Base-by-base conservation (phyloP, 2,113 vertebrate genomes). In the Lasiurus borealis region DNA sequence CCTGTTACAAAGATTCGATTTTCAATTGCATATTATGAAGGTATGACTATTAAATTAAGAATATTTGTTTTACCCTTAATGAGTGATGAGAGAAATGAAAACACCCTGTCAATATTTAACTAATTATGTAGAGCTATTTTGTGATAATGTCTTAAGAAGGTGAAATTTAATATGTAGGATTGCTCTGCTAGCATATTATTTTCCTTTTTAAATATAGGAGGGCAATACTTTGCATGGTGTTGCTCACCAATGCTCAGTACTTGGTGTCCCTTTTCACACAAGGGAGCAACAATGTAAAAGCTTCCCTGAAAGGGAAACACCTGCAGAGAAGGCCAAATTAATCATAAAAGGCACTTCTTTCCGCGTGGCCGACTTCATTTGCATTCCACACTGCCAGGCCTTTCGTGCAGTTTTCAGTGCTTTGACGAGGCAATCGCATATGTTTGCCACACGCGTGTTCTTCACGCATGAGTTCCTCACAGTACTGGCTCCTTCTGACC, bases 21-120 rank as follows among this genome's bases (percentile, higher is more conserved):
- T 95, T 97, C 31, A 87, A 7, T 36, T 93, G 27, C 7, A 94
- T 83, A 83, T 82, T 97, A 93, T 34, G 86, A 96, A 94, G 48
- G 34, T 62, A 66, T n/a, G 57, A 36, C 12, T 36, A 44, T 84
- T 40, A 6, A 93, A 81, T 21, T 92, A 96, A 73, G 82, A 82
- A 96, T 80, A 86, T 64, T 78, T 96, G 19, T 91, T 93, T 97
- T 90, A 73, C 25, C 95, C n/a, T 93, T 96, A 92, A 85, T 52
- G 87, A 87, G 84, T 95, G 96, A 71, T 3, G 36, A 68, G 68
- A 78, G 11, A 97, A 97, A 97, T 93, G 69, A 97, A 95, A 95
- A 93, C 77, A 90, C 8, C 29, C 12, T 92, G 76, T 77, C 36
- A 86, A 94, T 13, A 77, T 96, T 96, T 96, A 92, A 77, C 86